Evolutionary conservation across 2,797 vertebrate species (phyloP).

Genomic region (Cuculus canorus): DNA sequence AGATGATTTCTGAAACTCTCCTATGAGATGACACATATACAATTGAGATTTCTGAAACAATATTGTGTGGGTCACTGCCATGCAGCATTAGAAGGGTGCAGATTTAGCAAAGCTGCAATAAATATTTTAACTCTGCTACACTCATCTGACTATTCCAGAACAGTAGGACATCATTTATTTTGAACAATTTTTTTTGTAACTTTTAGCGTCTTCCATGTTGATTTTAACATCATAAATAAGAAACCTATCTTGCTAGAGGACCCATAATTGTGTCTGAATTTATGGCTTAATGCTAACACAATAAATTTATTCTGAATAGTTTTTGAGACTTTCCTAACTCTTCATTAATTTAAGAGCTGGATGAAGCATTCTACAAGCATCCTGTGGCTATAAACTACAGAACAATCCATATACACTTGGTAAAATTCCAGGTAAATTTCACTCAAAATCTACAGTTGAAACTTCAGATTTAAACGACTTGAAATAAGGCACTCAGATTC

Average conservation of each 20-base stretch:
- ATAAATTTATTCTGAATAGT: not conserved
- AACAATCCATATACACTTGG: not conserved
- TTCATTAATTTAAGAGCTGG: not conserved
- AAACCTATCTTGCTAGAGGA: not conserved
- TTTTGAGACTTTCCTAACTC: not conserved
- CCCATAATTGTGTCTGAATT: not conserved
- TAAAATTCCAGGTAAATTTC: not conserved
- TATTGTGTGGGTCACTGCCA: not conserved
- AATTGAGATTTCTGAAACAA: not conserved
- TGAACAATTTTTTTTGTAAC: not conserved
- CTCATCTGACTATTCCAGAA: not conserved
- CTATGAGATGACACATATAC: fast-evolving
- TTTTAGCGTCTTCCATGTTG: not conserved
- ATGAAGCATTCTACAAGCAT: not conserved
- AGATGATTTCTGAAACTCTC: not conserved
- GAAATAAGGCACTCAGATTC: not conserved
- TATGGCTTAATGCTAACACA: not conserved
- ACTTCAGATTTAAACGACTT: not conserved
- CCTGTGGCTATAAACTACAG: not conserved
- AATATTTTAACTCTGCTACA: not conserved
- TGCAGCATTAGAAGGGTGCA: not conserved
- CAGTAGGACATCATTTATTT: not conserved
- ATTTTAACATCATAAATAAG: not conserved
- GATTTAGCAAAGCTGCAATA: not conserved
- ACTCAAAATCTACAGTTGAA: not conserved